A percentile compares a stretch with the other conserved stretches of the same genome.
Conservation (phyloP, 2,888 invertebrate genomes). For the Linnaemya vulpina region DNA sequence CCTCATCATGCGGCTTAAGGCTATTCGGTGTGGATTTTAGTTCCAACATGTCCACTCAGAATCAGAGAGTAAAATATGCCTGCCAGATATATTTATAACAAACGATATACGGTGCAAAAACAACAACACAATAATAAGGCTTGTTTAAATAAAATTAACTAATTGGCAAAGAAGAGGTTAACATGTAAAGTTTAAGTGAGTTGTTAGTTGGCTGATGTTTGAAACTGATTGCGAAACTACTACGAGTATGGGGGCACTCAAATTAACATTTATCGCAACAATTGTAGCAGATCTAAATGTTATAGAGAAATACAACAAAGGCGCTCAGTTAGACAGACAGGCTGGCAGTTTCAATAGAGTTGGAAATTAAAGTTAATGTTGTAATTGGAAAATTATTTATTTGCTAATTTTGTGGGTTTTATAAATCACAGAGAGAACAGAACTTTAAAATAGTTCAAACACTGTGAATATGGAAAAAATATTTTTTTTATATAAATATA, state of each 20-base stretch:
- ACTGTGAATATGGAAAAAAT: too few species aligned
- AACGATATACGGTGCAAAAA: conserved; percentile 5
- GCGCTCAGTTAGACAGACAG: conserved; percentile 42
- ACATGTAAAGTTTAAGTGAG: conserved; percentile 55
- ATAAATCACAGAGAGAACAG: not conserved
- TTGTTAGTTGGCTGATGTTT: conserved; percentile 38
- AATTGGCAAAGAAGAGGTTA: conserved; percentile 57
- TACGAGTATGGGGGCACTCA: conserved; percentile 4
- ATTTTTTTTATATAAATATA: too few species aligned
- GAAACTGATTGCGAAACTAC: conserved; percentile 1
- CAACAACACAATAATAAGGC: conserved; percentile 51
- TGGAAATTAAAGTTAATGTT: conserved; percentile 35
- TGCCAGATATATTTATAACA: conserved; percentile 20
- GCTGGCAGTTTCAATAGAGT: conserved; percentile 45
- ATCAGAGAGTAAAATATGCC: conserved; percentile 26
- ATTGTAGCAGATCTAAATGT: conserved; percentile 46
- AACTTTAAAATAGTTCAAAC: conserved; percentile 1
- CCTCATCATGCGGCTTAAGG: conserved; percentile 32
- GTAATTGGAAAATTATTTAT: conserved; percentile 55
- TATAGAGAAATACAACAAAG: conserved; percentile 16
- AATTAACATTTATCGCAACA: conserved; percentile 45
- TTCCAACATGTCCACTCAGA: conserved; percentile 14
- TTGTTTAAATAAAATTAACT: conserved; percentile 63
- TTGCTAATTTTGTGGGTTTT: conserved; percentile 9
- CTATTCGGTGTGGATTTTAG: conserved; percentile 10